These are phyloP conservation scores for Eulemur rubriventer DNA, from an alignment of 2,797 vertebrate species.

Conservation along the genomic window DNA sequence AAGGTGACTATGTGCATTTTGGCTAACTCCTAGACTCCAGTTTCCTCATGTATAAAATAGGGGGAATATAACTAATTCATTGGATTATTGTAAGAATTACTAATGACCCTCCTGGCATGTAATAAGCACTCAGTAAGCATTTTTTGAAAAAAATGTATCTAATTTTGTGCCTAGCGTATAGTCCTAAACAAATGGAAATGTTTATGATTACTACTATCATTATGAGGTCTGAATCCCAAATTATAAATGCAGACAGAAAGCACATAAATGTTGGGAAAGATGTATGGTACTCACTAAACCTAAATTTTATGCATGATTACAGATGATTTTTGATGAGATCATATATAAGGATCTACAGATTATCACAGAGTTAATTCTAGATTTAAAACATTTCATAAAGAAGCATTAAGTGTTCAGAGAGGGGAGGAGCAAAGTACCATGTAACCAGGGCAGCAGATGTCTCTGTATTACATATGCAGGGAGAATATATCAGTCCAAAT, in stretches of 20 bases:
- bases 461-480: neutral
- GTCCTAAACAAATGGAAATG: neutral
- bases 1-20: neutral
- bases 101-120: neutral
- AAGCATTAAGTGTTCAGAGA: neutral
- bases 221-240: neutral
- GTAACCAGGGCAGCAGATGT: neutral
- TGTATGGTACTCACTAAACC: neutral
- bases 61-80: neutral
- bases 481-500: neutral
- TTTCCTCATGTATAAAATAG: constrained; percentile 5
- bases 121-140: neutral
- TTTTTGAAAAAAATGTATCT: neutral
- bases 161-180: neutral
- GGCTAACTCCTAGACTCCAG: neutral
- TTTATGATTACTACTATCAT: neutral
- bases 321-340: neutral
- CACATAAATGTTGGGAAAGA: neutral
- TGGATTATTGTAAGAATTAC: neutral
- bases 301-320: neutral
- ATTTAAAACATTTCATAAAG: neutral
- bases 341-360: neutral
- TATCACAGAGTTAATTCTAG: neutral
- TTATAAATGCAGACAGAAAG: neutral
- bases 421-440: neutral